These are phyloP conservation scores for Cataglyphis cursor DNA, from an alignment of 2,888 invertebrate species.

Conservation along the genomic window DNA sequence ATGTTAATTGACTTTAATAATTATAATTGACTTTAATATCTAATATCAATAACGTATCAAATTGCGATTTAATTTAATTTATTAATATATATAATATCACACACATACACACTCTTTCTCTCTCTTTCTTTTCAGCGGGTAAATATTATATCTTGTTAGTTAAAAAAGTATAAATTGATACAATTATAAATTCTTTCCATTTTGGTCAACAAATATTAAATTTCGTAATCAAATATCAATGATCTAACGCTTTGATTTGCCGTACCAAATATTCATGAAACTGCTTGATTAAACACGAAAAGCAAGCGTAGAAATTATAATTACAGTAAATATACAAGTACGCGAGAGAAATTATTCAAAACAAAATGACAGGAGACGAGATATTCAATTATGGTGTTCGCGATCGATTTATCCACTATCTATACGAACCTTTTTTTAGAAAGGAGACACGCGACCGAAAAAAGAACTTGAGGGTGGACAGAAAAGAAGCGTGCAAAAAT, in stretches of 20 bases:
- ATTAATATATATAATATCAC: slow-evolving; percentile 26
- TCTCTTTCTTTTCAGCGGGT: background rate
- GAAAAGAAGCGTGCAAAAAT: slow-evolving; percentile 49
- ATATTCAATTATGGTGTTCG: slow-evolving; percentile 29
- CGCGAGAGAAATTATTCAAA: slow-evolving; percentile 11
- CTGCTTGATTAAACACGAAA: slow-evolving; percentile 30
- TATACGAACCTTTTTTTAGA: slow-evolving; percentile 40
- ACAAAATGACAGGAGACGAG: too few relatives aligned
- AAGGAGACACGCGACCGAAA: slow-evolving; percentile 58
- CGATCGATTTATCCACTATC: slow-evolving; percentile 56
- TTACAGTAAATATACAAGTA: background rate
- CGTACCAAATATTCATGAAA: slow-evolving; percentile 9
- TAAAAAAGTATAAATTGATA: slow-evolving; percentile 28
- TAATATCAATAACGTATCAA: slow-evolving; percentile 32
- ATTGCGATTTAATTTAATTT: slow-evolving; percentile 39
- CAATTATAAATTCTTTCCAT: slow-evolving; percentile 46
- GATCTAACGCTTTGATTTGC: background rate
- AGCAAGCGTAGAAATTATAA: background rate
- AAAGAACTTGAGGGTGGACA: slow-evolving; percentile 11
- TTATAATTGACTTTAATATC: slow-evolving; percentile 30
- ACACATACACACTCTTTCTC: background rate
- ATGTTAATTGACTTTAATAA: slow-evolving; percentile 35
- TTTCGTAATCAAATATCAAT: slow-evolving; percentile 33
- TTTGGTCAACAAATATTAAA: slow-evolving; percentile 35
- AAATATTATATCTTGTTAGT: slow-evolving; percentile 27